Evolutionary conservation across 2,888 invertebrate genomes (phyloP).

Genomic region (Theretra japonica): DNA sequence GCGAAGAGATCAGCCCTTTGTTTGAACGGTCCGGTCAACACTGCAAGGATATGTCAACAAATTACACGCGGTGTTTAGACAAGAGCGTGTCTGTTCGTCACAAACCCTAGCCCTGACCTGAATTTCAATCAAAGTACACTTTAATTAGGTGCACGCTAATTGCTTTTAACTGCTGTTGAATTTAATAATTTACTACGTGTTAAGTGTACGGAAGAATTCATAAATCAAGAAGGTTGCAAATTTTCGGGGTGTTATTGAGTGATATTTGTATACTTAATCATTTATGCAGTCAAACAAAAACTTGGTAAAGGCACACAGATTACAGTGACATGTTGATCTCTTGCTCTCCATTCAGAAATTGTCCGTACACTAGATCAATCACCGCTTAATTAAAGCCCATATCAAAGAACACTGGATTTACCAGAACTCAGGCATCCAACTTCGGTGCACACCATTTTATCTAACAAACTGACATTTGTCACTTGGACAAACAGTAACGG

Average conservation of each 20-base stretch:
- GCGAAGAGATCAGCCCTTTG: slow-evolving; percentile 61
- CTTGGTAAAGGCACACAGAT: neutral
- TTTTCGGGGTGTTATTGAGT: neutral
- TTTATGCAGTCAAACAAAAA: too few relatives aligned
- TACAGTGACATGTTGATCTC: neutral
- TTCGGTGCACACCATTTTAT: neutral
- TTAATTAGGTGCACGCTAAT: slow-evolving; percentile 21
- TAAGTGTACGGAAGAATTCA: neutral
- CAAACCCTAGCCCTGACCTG: slow-evolving; percentile 56
- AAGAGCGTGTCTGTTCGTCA: slow-evolving; percentile 50
- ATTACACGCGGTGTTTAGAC: slow-evolving; percentile 54
- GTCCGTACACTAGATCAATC: neutral
- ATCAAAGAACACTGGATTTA: neutral
- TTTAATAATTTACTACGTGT: neutral
- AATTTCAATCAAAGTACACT: slow-evolving; percentile 38
- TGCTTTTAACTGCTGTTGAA: slow-evolving; percentile 1
- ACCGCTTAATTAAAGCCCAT: neutral
- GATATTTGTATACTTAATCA: neutral
- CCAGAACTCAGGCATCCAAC: neutral
- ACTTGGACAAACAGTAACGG: slow-evolving; percentile 19
- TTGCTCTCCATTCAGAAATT: neutral
- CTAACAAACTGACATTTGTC: slow-evolving; percentile 22
- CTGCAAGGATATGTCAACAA: slow-evolving; percentile 55
- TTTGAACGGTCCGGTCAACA: slow-evolving; percentile 49
- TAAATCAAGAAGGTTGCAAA: neutral